Conservation (phyloP, 2,888 invertebrate genomes). For the Spisula subtruncata region DNA sequence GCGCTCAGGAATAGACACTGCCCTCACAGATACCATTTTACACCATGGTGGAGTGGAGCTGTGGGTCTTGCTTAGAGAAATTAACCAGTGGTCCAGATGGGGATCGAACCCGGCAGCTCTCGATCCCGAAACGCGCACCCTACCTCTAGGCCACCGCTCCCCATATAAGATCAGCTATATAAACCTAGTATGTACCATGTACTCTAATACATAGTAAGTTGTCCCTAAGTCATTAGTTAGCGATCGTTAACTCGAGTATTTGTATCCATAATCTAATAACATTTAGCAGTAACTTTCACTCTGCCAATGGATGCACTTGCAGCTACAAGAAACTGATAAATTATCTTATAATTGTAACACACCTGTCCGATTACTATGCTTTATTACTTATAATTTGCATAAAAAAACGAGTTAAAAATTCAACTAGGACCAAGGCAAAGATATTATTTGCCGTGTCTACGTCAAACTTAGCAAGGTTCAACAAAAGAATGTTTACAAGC, state of each 20-base stretch:
- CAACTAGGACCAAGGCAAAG: background rate
- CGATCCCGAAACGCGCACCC: too few relatives aligned
- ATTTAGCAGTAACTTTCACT: background rate
- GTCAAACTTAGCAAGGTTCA: background rate
- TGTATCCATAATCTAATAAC: background rate
- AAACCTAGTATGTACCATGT: too few relatives aligned
- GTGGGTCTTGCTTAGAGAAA: too few relatives aligned
- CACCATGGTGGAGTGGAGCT: too few relatives aligned
- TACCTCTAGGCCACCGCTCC: too few relatives aligned
- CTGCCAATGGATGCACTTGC: background rate
- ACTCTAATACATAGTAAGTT: background rate
- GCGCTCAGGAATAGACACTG: too few relatives aligned
- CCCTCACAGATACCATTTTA: too few relatives aligned
- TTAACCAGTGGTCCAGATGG: too few relatives aligned
- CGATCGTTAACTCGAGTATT: background rate
- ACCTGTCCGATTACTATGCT: background rate
- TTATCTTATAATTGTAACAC: constrained; percentile 7
- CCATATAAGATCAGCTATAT: too few relatives aligned
- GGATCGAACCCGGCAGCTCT: too few relatives aligned
- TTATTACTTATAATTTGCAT: background rate
- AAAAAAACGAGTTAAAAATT: background rate
- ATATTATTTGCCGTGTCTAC: background rate
- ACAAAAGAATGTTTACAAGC: background rate
- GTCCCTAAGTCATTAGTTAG: background rate
- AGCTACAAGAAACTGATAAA: background rate